Evolutionary conservation across 2,888 invertebrate genomes (phyloP).

Genomic region (Synanthedon andrenaeformis): DNA sequence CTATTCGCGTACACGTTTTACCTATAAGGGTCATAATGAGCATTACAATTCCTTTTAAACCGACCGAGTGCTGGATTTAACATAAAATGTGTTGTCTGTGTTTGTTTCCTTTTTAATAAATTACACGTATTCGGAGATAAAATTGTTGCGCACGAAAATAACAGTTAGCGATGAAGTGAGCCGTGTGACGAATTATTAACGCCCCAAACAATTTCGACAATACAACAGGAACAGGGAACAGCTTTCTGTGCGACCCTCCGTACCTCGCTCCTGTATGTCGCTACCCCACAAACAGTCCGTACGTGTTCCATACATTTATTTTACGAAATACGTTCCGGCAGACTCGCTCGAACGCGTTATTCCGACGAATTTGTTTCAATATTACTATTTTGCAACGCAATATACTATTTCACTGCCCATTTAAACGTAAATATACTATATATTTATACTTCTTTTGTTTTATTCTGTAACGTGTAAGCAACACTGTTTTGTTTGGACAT

Average conservation of each 20-base stretch:
- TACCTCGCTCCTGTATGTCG: constrained; percentile 14
- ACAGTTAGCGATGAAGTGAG: constrained; percentile 34
- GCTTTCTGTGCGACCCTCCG: constrained; percentile 26
- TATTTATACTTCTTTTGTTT: too few relatives aligned
- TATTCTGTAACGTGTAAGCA: too few relatives aligned
- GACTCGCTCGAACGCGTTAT: constrained; percentile 1
- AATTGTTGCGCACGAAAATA: constrained; percentile 29
- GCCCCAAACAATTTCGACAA: constrained; percentile 50
- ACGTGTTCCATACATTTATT: constrained; percentile 30
- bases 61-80: not conserved
- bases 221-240: constrained; percentile 20
- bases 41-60: constrained; percentile 6
- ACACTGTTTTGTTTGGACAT: too few relatives aligned
- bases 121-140: not conserved
- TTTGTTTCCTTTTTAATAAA: not conserved
- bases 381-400: not conserved
- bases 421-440: not conserved
- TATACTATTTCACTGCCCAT: constrained; percentile 1
- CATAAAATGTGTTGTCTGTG: not conserved
- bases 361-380: too few relatives aligned
- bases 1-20: constrained; percentile 6
- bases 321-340: constrained; percentile 24
- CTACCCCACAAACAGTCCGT: constrained; percentile 18
- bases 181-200: constrained; percentile 49
- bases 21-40: constrained; percentile 8